Percentiles rank a stretch among this genome's conserved stretches.
Conservation (phyloP, 2,888 invertebrate genomes). For the Yponomeuta cagnagella region DNA sequence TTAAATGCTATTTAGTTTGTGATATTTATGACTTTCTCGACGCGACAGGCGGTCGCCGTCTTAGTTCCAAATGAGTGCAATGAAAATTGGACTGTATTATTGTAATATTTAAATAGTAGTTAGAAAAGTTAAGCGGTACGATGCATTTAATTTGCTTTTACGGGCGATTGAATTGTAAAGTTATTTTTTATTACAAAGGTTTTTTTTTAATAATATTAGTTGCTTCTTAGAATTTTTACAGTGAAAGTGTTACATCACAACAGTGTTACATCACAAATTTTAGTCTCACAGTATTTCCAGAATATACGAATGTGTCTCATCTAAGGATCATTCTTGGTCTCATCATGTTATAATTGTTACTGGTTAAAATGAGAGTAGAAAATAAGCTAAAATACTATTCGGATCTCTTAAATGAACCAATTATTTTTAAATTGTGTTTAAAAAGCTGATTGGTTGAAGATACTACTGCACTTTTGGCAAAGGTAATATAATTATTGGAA, state of each 20-base stretch:
- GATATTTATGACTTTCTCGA: conserved; percentile 48
- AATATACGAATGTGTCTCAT: too few species aligned
- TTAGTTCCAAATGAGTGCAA: conserved; percentile 60
- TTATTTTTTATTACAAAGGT: not conserved
- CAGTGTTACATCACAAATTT: too few species aligned
- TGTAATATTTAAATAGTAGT: conserved; percentile 55
- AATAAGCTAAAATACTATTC: conserved; percentile 23
- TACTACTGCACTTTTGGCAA: too few species aligned
- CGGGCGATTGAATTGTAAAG: conserved; percentile 20
- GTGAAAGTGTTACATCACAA: too few species aligned
- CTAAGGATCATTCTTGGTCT: too few species aligned
- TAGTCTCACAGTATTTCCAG: too few species aligned
- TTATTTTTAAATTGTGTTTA: too few species aligned
- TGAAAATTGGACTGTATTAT: conserved; percentile 51
- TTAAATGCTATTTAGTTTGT: conserved; percentile 53
- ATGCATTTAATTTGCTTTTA: conserved; percentile 69
- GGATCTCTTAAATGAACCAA: not conserved
- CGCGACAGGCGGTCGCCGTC: conserved; percentile 30
- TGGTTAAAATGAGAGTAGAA: conserved; percentile 42
- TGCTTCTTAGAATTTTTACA: too few species aligned
- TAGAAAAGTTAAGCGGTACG: conserved; percentile 64
- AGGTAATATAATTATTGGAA: too few species aligned
- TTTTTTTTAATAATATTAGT: not conserved
- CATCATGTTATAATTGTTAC: not conserved
- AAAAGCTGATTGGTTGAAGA: too few species aligned